Base-by-base conservation (phyloP, 2,113 vertebrate species). In the Camelus bactrianus region DNA sequence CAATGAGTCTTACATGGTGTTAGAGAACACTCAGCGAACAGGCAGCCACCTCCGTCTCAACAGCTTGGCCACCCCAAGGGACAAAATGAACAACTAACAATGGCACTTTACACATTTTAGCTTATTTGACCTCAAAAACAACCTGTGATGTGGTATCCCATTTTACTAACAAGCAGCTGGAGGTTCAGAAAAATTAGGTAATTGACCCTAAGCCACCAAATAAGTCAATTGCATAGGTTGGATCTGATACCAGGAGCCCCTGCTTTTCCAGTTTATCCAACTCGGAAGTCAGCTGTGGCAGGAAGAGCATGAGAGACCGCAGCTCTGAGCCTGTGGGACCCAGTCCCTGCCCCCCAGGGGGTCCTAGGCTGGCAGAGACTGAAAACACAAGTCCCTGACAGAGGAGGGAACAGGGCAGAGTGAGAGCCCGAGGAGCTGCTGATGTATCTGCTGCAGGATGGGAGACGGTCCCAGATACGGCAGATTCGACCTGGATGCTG, bases 391-490 rank as follows among this genome's bases (percentile, higher is more conserved):
- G 30, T 32, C 16, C 4, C 26, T 35, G n/a, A 67, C 20, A 2
- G 1, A 76, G 67, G 11, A 69, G 30, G 6, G 5, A 5, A 13
- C n/a, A 16, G 48, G 26, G 50, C 20, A 67, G 13, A 20, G 9
- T 6, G 65, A 0, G 1, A 6, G 16, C 30, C 56, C 13, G 0
- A 1, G 19, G 60, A 35, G 30, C 12, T 88, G 62, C 16, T 3
- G 5, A 6, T 22, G 1, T 1, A 3, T 58, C 35, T 62, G 5
- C 24, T 32, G 8, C 22, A 30, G 17, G 12, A 10, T 16, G 30
- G 0, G 84, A 60, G 35, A n/a, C 5, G 52, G 46, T 15, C 35
- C 54, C 52, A 22, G 17, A 35, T 16, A 17, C 1, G 2, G n/a
- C 26, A 15, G 10, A 42, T 73, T 13, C 75, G 65, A 67, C 16